Base-by-base conservation (phyloP, 2,113 vertebrate genomes). In the Pavo muticus region DNA sequence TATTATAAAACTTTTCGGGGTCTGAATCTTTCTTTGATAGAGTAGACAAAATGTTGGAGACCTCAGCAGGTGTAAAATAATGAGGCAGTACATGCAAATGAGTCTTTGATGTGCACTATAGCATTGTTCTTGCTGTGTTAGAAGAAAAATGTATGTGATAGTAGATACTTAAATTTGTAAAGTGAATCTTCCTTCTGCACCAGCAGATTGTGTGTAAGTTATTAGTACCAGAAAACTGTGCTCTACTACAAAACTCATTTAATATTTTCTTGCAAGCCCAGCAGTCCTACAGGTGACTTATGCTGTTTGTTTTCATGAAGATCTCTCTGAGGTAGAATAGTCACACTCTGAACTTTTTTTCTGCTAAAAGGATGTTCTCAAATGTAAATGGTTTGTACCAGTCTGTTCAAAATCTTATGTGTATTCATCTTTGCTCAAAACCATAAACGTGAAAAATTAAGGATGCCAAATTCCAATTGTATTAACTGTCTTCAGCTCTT, bases 51-150 rank as follows among this genome's bases (percentile, higher is more conserved):
- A 93, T 10, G 5, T 40, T 57, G 35, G 63, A 84, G 75, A 24
- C 21, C 67, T 97, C 57, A 84, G 81, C 12, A 87, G 39, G 82
- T 80, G 63, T 32, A 82, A 74, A 93, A 95, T 95, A 97, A 95
- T 93, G 81, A 96, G 54, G 61, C n/a, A 79, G 19, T 56, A 19
- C 48, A 86, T 61, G 63, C 40, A 85, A 88, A 93, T 45, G 68
- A 82, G 47, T 15, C 32, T 95, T 93, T 94, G 78, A 83, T 95
- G 37, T 93, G 39, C 45, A 32, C 42, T 44, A 44, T 37, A 76
- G 27, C 70, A 11, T 54, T 91, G 72, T 81, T 95, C 65, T 82
- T 3, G 5, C 68, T 30, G 27, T 24, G 39, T 45, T 71, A 47
- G 61, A 91, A 93, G 30, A 76, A 89, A 71, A 72, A 77, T 50